Percentiles rank a stretch among this genome's conserved stretches.
Evolutionary conservation across 2,797 vertebrate genomes (phyloP).

Genomic region (Schizopygopsis malacanthus): DNA sequence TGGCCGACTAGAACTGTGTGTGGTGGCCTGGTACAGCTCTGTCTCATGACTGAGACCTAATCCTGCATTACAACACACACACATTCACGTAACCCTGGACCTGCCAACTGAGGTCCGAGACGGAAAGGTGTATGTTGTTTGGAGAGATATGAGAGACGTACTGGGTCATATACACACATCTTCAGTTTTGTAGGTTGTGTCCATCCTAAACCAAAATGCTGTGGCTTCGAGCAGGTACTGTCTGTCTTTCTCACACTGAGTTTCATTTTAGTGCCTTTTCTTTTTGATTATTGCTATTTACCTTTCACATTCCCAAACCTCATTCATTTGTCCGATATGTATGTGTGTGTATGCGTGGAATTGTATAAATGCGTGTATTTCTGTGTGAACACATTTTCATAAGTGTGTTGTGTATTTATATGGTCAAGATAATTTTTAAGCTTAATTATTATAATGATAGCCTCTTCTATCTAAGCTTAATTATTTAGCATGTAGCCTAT

Average conservation of each 20-base stretch:
- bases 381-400: background rate
- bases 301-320: background rate
- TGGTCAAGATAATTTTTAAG: background rate
- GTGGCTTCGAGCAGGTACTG: constrained; percentile 84
- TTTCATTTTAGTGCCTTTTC: constrained; percentile 29
- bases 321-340: background rate
- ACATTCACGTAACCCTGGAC: constrained; percentile 58
- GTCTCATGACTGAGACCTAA: constrained; percentile 85
- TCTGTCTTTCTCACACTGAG: constrained; percentile 37
- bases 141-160: constrained; percentile 41
- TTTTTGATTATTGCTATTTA: background rate
- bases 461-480: background rate
- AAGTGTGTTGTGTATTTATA: background rate
- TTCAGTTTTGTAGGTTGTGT: constrained; percentile 72
- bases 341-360: background rate
- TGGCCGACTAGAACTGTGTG: constrained; percentile 81
- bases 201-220: constrained; percentile 79
- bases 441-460: background rate
- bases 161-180: constrained; percentile 65
- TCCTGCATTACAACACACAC: constrained; percentile 78
- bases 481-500: background rate
- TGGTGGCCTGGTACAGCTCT: constrained; percentile 86
- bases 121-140: constrained; percentile 44
- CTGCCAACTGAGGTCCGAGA: constrained; percentile 48
- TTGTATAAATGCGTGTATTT: background rate